Conservation (phyloP, 1,140 invertebrate species). For the Aphelinus certus region DNA sequence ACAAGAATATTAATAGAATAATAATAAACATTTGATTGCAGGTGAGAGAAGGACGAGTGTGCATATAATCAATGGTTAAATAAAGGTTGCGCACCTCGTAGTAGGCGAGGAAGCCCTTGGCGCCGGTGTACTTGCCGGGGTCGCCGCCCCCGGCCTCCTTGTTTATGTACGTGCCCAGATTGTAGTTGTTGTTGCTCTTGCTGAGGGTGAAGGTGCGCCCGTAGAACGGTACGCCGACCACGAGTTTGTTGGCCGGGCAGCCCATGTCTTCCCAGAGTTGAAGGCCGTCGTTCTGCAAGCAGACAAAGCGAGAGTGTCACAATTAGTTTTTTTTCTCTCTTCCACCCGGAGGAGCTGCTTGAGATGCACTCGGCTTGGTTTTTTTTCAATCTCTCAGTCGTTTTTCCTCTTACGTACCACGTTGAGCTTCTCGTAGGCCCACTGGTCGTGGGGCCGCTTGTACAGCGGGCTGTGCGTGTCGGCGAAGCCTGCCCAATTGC, state of each 20-base stretch:
- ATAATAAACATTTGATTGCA: too few relatives aligned
- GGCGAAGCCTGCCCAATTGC: conserved; percentile 91
- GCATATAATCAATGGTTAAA: too few relatives aligned
- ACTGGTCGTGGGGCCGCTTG: conserved; percentile 84
- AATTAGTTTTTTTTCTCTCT: too few relatives aligned
- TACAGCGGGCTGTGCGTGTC: conserved; percentile 88
- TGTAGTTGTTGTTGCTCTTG: conserved; percentile 82
- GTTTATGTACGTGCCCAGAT: conserved; percentile 84
- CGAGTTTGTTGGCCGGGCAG: conserved; percentile 85
- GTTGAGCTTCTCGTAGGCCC: conserved; percentile 87
- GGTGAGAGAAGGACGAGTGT: too few relatives aligned
- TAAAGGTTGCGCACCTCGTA: conserved; percentile 74
- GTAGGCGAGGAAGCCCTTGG: conserved; percentile 86
- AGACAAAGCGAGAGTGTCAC: not conserved
- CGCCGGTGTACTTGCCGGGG: conserved; percentile 85
- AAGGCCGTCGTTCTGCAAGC: conserved; percentile 80
- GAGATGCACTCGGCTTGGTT: not conserved
- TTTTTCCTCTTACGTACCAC: conserved; percentile 72
- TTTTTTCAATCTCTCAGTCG: not conserved
- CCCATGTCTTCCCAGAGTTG: conserved; percentile 87
- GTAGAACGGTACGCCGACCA: conserved; percentile 89
- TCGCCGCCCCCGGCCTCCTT: conserved; percentile 87
- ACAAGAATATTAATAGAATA: too few relatives aligned
- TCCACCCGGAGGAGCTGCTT: not conserved
- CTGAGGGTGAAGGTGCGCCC: conserved; percentile 84